Evolutionary conservation across 2,888 invertebrate species (phyloP), one percentile per base, ranked within the genome.

Genomic region (Netelia fuscicornis): DNA sequence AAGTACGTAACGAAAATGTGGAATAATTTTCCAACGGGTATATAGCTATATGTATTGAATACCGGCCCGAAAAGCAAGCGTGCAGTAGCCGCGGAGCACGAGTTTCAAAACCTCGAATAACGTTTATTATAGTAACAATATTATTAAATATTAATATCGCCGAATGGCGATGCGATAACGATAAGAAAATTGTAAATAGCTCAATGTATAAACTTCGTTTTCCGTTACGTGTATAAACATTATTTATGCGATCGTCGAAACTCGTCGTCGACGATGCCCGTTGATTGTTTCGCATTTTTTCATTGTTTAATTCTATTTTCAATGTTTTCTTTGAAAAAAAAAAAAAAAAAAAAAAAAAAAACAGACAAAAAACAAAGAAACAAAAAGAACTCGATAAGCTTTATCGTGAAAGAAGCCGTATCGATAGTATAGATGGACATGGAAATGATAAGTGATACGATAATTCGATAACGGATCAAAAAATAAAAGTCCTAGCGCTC

Each of bases 151-250:
- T 65, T 85, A 82, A 71, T 77, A 78, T 74, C 54, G 62, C 71
- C 6, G 70, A 83, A 72, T 64, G 76, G 68, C 44, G 52, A 81
- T 54, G 48, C 20, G 68, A 80, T 74, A 64, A 76, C 68, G 81
- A 85, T 44, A 48, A 75, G 68, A 77, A 84, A 65, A 87, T 85
- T 92, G 92, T 92, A 92, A 87, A 92, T 92, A 92, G 90, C 88
- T 92, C 87, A 88, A 90, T 92, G 92, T 92, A 92, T 89, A 92
- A 92, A 91, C 83, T 88, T 90, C 85, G 81, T 89, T 91, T 90
- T 62, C 20, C 85, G 78, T 90, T 88, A 86, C 82, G 83, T 91
- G 92, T 92, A 91, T 89, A 90, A 91, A 88, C 80, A 89, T 90
- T 89, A 83, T 71, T 62, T 75, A 87, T 88, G 77, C 60, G 71